A percentile compares a stretch with the other conserved stretches of the same genome.
Conservation (phyloP, 2,797 vertebrate species). For the Glossophaga mutica region DNA sequence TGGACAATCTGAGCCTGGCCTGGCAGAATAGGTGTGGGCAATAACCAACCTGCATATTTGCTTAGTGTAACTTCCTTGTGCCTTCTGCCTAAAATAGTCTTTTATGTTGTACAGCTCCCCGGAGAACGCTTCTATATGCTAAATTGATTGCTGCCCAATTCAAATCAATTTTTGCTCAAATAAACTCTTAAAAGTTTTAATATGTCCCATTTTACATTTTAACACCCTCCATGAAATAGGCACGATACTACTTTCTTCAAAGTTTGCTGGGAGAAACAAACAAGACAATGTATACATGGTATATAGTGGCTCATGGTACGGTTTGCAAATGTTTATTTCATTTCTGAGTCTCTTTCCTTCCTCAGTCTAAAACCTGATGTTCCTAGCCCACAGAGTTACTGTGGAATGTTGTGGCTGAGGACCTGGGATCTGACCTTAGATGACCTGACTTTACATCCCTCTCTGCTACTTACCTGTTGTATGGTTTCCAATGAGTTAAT, state of each 20-base stretch:
- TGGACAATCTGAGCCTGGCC: not conserved
- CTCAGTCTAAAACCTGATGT: not conserved
- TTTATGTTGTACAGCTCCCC: not conserved
- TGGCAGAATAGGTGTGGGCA: not conserved
- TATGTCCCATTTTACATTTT: not conserved
- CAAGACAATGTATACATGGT: not conserved
- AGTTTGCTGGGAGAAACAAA: not conserved
- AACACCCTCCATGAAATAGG: not conserved
- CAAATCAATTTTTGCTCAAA: not conserved
- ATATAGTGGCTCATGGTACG: rapidly evolving
- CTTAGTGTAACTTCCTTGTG: not conserved
- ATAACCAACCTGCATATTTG: not conserved
- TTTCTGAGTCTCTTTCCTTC: not conserved
- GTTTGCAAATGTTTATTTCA: not conserved
- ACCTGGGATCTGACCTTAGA: not conserved
- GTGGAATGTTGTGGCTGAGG: not conserved
- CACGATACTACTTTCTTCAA: not conserved
- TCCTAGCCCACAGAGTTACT: not conserved
- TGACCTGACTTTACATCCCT: not conserved
- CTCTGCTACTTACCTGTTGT: not conserved
- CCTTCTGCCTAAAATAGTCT: not conserved
- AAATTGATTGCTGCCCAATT: not conserved
- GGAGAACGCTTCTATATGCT: not conserved
- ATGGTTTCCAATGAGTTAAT: not conserved
- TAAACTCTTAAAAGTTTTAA: not conserved